Conservation (phyloP, 2,113 vertebrate genomes). For the Helogale parvula region DNA sequence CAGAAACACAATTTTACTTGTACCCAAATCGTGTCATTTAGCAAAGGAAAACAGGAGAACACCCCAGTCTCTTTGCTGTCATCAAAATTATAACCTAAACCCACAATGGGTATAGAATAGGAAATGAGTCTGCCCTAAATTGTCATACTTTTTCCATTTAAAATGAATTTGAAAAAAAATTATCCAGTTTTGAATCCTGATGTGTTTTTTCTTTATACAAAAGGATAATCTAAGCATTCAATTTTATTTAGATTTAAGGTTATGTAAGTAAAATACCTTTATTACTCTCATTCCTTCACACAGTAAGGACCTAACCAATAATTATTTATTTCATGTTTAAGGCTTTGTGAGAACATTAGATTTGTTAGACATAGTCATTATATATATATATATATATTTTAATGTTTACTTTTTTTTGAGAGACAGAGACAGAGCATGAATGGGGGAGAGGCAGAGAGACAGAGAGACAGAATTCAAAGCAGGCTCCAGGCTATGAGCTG, state of each 20-base stretch:
- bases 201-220: neutral
- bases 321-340: neutral
- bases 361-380: neutral
- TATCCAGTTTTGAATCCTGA: neutral
- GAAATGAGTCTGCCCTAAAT: slow-evolving; percentile 59
- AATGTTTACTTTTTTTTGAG: too few relatives aligned
- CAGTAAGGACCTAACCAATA: neutral
- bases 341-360: neutral
- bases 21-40: slow-evolving; percentile 79
- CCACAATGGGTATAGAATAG: slow-evolving; percentile 68
- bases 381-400: too few relatives aligned
- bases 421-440: too few relatives aligned
- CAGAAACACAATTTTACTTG: slow-evolving; percentile 80
- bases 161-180: slow-evolving; percentile 38
- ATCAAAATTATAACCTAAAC: slow-evolving; percentile 76
- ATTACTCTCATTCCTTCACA: neutral
- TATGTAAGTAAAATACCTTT: neutral
- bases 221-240: neutral
- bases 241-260: neutral
- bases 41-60: slow-evolving; percentile 79
- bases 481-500: too few relatives aligned
- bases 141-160: slow-evolving; percentile 60
- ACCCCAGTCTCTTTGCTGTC: slow-evolving; percentile 66
- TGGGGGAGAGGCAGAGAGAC: too few relatives aligned
- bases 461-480: too few relatives aligned